phyloP scores from a whole-genome alignment of 2,888 invertebrate genomes.

The Malthinus flaveolus region DNA sequence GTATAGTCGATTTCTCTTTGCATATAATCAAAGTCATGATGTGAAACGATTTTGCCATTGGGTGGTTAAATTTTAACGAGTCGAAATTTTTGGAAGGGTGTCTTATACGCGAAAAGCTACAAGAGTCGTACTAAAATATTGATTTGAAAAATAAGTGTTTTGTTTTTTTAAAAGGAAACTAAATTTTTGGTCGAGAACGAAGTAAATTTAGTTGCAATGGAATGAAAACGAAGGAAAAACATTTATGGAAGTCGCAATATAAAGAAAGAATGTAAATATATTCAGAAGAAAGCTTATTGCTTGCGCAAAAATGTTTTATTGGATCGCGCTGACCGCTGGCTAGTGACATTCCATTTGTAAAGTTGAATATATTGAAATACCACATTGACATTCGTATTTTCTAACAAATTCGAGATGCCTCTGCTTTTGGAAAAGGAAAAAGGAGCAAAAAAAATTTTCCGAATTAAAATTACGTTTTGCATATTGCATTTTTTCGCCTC shows the following conservation, averaged over 20 bases:
- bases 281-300: slow-evolving; percentile 32
- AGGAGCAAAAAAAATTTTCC: too few relatives aligned
- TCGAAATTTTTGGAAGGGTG: slow-evolving; percentile 15
- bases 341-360: slow-evolving; percentile 43
- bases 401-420: slow-evolving; percentile 10
- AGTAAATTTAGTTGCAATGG: slow-evolving; percentile 11
- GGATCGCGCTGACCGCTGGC: slow-evolving; percentile 34
- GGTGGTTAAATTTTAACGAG: slow-evolving; percentile 29
- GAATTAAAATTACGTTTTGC: too few relatives aligned
- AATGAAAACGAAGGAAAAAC: slow-evolving; percentile 16
- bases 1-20: slow-evolving; percentile 31
- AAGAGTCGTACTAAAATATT: slow-evolving; percentile 20
- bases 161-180: not conserved
- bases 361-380: slow-evolving; percentile 51
- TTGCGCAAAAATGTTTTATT: slow-evolving; percentile 40
- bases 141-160: slow-evolving; percentile 8
- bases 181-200: not conserved
- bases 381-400: slow-evolving; percentile 46
- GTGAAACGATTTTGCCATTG: slow-evolving; percentile 30
- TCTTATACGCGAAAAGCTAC: slow-evolving; percentile 9
- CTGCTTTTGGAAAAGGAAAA: not conserved
- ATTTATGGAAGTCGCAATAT: slow-evolving; percentile 18
- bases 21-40: slow-evolving; percentile 32
- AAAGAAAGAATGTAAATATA: slow-evolving; percentile 32
- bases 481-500: too few relatives aligned